These are phyloP conservation scores for Thalpophila matura DNA, from an alignment of 2,888 invertebrate genomes.

Conservation along the genomic window DNA sequence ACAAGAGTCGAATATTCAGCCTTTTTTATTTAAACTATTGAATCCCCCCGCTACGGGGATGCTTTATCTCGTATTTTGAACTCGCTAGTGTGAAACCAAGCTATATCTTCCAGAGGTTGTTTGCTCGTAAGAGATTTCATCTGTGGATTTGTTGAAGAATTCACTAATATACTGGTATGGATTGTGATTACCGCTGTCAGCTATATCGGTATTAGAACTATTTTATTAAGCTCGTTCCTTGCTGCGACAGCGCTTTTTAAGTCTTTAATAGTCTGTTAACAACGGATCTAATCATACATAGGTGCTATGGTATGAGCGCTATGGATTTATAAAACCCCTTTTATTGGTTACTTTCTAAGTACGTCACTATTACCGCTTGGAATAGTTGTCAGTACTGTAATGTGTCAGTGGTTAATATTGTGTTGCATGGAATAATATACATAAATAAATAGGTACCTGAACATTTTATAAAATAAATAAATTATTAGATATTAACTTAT, in stretches of 20 bases:
- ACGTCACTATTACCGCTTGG: neutral
- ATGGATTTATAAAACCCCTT: neutral
- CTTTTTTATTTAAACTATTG: slow-evolving; percentile 9
- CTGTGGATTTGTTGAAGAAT: neutral
- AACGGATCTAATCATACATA: no score
- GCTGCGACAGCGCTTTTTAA: no score
- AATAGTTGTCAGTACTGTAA: slow-evolving; percentile 1
- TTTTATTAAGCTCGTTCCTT: neutral
- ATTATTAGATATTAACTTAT: slow-evolving; percentile 20
- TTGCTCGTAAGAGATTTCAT: no score
- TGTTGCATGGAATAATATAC: slow-evolving; percentile 39
- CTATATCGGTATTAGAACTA: neutral
- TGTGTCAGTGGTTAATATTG: slow-evolving; percentile 26
- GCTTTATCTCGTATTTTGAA: neutral
- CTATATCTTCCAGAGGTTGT: neutral
- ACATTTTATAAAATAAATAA: slow-evolving; percentile 5
- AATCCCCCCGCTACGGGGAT: neutral
- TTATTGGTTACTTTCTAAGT: no score
- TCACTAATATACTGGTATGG: neutral
- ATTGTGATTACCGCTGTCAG: neutral
- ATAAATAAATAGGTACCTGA: slow-evolving; percentile 30
- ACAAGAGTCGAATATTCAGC: neutral
- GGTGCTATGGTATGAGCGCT: slow-evolving; percentile 20
- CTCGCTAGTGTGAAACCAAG: neutral
- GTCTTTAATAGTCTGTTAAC: no score